Evolutionary conservation across 2,797 vertebrate species (phyloP), one percentile per base, ranked within the genome.

Genomic region (Chelon auratus): DNA sequence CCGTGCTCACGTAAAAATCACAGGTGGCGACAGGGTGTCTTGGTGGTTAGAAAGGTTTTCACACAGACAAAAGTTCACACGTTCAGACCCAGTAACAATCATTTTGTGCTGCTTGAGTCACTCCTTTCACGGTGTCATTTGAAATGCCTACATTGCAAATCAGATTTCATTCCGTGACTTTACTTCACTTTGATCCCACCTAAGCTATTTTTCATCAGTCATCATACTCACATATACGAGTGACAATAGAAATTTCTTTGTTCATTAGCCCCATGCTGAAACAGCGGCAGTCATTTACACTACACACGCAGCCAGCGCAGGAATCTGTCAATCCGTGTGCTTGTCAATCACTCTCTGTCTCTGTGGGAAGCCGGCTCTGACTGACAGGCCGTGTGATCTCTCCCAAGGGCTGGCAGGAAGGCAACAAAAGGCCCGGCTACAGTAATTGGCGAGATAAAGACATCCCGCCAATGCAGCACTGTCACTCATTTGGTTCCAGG

Each of bases 311-410:
- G 83, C 77, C 71, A 74, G 77, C 17, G 51, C 74, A 39, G 72
- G 83, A 81, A 82, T 87, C 89, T 81, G 91, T 92, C 93, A 90
- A 72, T 85, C 75, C 68, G 2, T 2, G 81, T 62, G 80, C 86
- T 90, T 92, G 90, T 90, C 92, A 92, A 87, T 93, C 89, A 91
- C 75, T 67, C 75, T 0, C 52, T 5, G 75, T 80, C 82, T 87
- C 88, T n/a, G 88, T 61, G 77, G 90, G 91, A 78, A 80, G 81
- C 73, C 52, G 43, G 55, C 77, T 80, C 55, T 92, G 92, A 93
- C 81, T 93, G 93, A 90, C 92, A 89, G 88, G 83, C 85, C 55
- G 88, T 93, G 89, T 92, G 92, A 92, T 93, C 92, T 92, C 90
- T 90, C 88, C 80, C 68, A 88, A 84, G 87, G 87, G 86, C 88